Evolutionary conservation across 2,888 invertebrate species (phyloP), one percentile per base, ranked within the genome.

Genomic region (Phlogophora meticulosa): DNA sequence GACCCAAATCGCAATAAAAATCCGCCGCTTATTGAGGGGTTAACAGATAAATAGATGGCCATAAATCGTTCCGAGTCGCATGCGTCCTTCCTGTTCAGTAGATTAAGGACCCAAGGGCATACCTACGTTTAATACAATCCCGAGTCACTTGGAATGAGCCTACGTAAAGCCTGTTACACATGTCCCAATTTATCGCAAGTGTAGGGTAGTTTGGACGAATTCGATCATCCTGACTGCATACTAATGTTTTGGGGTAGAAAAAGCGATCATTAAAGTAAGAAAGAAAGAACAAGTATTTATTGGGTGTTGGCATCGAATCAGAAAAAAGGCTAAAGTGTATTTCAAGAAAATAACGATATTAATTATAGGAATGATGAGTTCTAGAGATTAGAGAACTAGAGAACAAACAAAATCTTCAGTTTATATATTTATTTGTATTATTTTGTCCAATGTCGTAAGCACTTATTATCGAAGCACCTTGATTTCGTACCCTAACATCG

Each of bases 1-100:
- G 73, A 71, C 73, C 77, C 63, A 48, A 57, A 65, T 67, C 52
- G 69, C 72, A 79, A 81, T 83, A 83, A 79, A 81, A 82, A 72
- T 67, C 64, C 56, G 40, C 62, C 53, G 49, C 59, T 59, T 67
- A 78, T 66, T 72, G 77, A 42, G 61, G 79, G 79, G 79, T 78
- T 76, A 82, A 69, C 77, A 73, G 77, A 83, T 81, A 82, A 79
- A 83, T 81, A 81, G 74, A 81, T 83, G 75, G 63, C 77, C 51
- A 77, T 82, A 76, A 83, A 81, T 79, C 73, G 78, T 81, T 61
- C 38, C 38, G 62, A 67, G 51, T 70, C 76, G 49, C 66, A 38
- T 46, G 53, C 28, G 76, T 70, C 66, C 72, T 62, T 75, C 55
- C 57, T 22, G 65, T 67, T 51, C 60, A 40, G 53, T 61, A 74